These are phyloP conservation scores for Cephus spinipes DNA, from an alignment of 2,888 invertebrate species.

Conservation along the genomic window DNA sequence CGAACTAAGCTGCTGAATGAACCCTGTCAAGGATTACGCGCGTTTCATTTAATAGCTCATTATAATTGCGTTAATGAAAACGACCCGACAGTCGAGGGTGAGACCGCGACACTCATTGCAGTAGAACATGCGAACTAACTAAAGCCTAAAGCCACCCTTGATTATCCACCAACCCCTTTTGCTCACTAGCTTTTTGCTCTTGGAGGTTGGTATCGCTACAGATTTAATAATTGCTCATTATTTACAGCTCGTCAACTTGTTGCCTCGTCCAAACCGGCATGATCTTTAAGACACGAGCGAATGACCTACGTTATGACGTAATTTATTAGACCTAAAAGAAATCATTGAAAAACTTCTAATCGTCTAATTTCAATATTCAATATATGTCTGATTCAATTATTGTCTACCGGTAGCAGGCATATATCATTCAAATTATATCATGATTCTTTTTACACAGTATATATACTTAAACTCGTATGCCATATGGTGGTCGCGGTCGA, in stretches of 20 bases:
- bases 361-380: neutral
- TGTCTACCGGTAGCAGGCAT: neutral
- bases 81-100: slow-evolving; percentile 38
- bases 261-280: neutral
- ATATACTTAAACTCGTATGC: neutral
- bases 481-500: neutral
- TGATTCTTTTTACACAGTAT: neutral
- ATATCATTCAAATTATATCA: neutral
- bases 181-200: neutral
- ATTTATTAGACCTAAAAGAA: neutral
- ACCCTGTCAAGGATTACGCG: slow-evolving; percentile 54
- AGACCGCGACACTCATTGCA: slow-evolving; percentile 49
- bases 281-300: neutral
- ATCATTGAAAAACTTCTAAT: neutral
- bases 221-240: neutral
- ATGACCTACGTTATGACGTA: neutral
- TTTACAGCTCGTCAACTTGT: neutral
- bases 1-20: slow-evolving; percentile 27
- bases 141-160: neutral
- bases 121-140: slow-evolving; percentile 48
- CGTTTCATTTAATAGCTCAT: slow-evolving; percentile 59
- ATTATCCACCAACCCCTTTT: neutral
- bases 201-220: neutral
- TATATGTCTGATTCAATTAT: neutral
- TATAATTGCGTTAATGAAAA: slow-evolving; percentile 62